Evolutionary conservation across 1,140 invertebrate genomes (phyloP).

Genomic region (Ooceraea biroi): DNA sequence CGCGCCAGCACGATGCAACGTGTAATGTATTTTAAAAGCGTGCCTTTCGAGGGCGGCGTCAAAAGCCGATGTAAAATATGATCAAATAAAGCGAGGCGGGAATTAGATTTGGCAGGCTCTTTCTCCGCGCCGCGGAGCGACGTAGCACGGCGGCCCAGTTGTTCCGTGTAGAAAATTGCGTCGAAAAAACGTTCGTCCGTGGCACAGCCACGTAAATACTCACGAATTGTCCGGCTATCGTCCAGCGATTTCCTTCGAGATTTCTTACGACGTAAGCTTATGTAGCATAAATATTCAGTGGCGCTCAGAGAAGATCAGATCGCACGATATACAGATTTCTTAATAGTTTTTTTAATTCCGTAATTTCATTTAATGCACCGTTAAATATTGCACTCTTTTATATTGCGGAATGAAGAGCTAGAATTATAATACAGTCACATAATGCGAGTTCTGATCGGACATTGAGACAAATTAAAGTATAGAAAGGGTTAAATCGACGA

Average conservation of each 20-base stretch:
- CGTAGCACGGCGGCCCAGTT: constrained; percentile 40
- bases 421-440: neutral
- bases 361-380: neutral
- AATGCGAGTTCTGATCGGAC: neutral
- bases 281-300: neutral
- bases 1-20: constrained; percentile 62
- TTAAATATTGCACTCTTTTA: no score
- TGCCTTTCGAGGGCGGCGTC: constrained; percentile 75
- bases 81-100: constrained; percentile 75
- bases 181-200: constrained; percentile 52
- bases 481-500: constrained; percentile 15
- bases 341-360: neutral
- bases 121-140: constrained; percentile 67
- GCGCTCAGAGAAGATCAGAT: neutral
- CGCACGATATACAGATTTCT: neutral
- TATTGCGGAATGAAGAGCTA: neutral
- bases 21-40: constrained; percentile 79
- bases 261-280: neutral
- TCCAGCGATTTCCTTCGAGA: constrained; percentile 21
- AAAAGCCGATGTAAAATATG: constrained; percentile 78
- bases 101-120: constrained; percentile 76
- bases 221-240: constrained; percentile 34
- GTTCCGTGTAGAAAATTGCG: constrained; percentile 68
- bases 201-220: constrained; percentile 25
- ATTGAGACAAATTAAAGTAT: constrained; percentile 30